Conservation (phyloP, 2,797 vertebrate species). For the Hafferia zeledoni region DNA sequence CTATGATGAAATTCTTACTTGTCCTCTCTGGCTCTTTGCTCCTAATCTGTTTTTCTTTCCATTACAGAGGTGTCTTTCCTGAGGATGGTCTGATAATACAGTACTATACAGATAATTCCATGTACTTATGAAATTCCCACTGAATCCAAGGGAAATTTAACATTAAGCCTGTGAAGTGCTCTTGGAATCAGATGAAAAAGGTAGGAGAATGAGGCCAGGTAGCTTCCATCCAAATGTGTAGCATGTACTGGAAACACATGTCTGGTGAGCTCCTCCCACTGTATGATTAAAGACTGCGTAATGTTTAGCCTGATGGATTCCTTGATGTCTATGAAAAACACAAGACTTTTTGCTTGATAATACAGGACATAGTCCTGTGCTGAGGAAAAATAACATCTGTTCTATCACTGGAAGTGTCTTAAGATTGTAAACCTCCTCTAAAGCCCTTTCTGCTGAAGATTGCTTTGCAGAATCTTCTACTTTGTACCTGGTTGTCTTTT, state of each 20-base stretch:
- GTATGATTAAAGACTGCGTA: neutral
- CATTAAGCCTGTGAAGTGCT: neutral
- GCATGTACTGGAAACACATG: neutral
- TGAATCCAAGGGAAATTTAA: slow-evolving; percentile 8
- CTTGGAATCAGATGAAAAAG: neutral
- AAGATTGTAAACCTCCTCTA: neutral
- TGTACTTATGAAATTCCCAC: neutral
- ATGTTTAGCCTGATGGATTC: neutral
- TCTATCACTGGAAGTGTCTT: neutral
- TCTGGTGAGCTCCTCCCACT: neutral
- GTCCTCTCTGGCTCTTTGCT: neutral
- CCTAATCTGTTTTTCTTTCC: neutral
- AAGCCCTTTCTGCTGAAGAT: neutral
- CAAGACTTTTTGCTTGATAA: neutral
- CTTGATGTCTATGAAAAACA: neutral
- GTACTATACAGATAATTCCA: neutral
- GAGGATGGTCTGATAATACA: neutral
- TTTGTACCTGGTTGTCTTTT: neutral
- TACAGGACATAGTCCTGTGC: neutral
- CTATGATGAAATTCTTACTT: neutral
- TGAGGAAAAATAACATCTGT: neutral
- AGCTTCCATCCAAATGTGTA: neutral
- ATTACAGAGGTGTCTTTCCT: neutral
- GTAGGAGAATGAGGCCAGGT: neutral
- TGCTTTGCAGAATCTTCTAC: neutral